A percentile compares a stretch with the other conserved stretches of the same genome.
Conservation (phyloP, 2,113 vertebrate genomes). For the Bucco capensis region DNA sequence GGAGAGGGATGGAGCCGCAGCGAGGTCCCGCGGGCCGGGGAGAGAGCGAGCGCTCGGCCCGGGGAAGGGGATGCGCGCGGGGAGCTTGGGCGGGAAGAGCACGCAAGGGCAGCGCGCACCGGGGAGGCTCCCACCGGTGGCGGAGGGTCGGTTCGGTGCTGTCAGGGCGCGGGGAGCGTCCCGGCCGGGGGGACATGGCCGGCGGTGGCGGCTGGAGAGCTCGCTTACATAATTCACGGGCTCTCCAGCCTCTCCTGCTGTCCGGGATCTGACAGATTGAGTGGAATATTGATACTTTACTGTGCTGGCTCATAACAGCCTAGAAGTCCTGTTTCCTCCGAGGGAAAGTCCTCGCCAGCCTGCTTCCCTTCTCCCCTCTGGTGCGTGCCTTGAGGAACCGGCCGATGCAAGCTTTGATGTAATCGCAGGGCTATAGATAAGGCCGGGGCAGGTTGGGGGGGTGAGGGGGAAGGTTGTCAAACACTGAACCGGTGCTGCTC, state of each 20-base stretch:
- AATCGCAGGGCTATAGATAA: not conserved
- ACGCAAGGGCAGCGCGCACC: not conserved
- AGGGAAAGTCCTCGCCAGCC: not conserved
- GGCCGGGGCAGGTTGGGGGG: not conserved
- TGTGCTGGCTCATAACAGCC: not conserved
- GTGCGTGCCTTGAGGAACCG: not conserved
- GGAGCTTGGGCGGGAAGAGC: not conserved
- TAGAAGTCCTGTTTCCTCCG: not conserved
- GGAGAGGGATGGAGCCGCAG: not conserved
- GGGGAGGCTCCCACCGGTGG: not conserved
- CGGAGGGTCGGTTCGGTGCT: not conserved
- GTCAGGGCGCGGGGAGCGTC: not conserved
- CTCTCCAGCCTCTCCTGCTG: conserved; percentile 1
- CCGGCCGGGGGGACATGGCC: not conserved
- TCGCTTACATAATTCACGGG: not conserved
- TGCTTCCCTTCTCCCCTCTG: not conserved
- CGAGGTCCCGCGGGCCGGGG: conserved; percentile 42
- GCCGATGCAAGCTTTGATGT: not conserved
- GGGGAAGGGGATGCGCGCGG: not conserved
- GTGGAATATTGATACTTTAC: not conserved
- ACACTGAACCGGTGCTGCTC: not conserved
- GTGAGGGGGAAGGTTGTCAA: not conserved
- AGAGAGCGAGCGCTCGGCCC: not conserved
- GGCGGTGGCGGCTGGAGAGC: not conserved
- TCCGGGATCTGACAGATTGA: conserved; percentile 10